Evolutionary conservation across 2,113 vertebrate species (phyloP), one percentile per base, ranked within the genome.

Genomic region (Gasterosteus aculeatus): DNA sequence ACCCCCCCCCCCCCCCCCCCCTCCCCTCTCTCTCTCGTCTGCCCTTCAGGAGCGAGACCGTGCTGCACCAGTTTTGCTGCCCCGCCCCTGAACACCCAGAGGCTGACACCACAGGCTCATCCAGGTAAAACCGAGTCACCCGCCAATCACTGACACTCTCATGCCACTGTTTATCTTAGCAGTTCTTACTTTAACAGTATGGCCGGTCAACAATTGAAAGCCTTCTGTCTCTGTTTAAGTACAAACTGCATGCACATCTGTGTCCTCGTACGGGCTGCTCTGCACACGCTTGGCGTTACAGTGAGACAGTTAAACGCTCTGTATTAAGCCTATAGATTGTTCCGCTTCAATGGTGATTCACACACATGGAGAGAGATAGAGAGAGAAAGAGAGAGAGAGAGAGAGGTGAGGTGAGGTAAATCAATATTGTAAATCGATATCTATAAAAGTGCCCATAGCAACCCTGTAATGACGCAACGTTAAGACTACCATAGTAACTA

Each of bases 31-130:
- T 71, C 51, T 65, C 44, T 73, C 8, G 1, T 81, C 31, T 73
- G 42, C 63, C 80, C 76, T 68, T 72, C 57, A 99, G 98, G 93
- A 99, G 96, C 88, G 96, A 98, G 93, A 99, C 95, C 0, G 97
- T 99, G 90, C 95, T 99, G 89, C 97, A 99, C 91, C 98, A 99
- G 91, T 99, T 99, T 91, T 99, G 98, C 91, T 99, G 97, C 88
- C 98, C 98, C 2, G 97, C 96, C 10, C 97, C 97, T 2, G 98
- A 99, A 4, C 91, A 97, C 77, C 96, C 96, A 87, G 97, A 98
- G 82, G 90, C 80, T 5, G 94, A 94, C 69, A 69, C 77, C 66
- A 86, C 80, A 1, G 84, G 88, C 78, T 90, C 91, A 60, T 91
- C 93, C 42, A 75, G 93, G 94, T 95, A 89, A 91, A 92, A 51